Evolutionary conservation across 2,888 invertebrate genomes (phyloP).

Genomic region (Keiferia lycopersicella): DNA sequence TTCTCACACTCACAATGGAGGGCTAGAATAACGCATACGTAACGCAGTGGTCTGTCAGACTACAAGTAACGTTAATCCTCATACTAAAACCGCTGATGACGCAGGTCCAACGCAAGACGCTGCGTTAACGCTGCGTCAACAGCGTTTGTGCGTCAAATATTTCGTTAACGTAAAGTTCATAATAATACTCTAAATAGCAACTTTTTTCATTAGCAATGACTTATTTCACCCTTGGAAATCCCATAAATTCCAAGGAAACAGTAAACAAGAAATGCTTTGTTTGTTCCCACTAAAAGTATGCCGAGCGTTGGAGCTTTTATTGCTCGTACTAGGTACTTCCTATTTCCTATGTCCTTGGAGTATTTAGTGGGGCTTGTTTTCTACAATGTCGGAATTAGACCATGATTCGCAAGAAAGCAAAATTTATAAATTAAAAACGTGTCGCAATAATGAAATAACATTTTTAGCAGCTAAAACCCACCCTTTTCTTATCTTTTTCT

Average conservation of each 20-base stretch:
- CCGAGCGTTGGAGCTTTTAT: conserved; percentile 8
- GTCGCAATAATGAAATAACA: neutral
- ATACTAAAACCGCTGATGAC: no score
- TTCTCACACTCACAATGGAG: no score
- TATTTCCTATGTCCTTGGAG: neutral
- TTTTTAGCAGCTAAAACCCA: conserved; percentile 31
- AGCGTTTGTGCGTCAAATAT: no score
- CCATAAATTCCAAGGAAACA: conserved; percentile 11
- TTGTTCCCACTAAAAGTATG: conserved; percentile 14
- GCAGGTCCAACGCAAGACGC: no score
- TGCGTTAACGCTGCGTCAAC: no score
- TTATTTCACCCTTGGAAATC: conserved; percentile 6
- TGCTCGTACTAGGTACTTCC: conserved; percentile 6
- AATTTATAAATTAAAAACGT: neutral
- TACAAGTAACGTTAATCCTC: no score
- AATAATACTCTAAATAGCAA: neutral
- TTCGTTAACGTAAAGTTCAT: no score
- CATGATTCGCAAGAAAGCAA: no score
- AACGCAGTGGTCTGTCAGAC: no score
- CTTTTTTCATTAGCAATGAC: neutral
- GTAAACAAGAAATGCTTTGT: conserved; percentile 14
- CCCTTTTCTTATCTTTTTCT: conserved; percentile 24
- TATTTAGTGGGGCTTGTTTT: neutral
- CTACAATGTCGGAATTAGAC: neutral
- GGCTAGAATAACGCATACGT: no score